A percentile compares a stretch with the other conserved stretches of the same genome.
These are phyloP conservation scores for Urocyon cinereoargenteus DNA, from an alignment of 2,797 vertebrate genomes.

Conservation along the genomic window DNA sequence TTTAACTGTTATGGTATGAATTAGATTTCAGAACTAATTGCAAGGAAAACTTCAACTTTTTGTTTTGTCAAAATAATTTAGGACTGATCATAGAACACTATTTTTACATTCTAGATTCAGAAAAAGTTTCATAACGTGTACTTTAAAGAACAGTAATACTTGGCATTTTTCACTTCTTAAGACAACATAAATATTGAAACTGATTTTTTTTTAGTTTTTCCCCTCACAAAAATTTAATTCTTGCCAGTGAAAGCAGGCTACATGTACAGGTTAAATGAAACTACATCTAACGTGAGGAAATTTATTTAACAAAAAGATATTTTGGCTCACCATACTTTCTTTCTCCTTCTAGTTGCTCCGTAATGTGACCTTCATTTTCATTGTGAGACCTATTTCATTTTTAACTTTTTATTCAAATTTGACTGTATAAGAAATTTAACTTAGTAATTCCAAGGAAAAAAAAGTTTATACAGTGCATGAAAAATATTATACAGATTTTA, in stretches of 20 bases:
- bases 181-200: slow-evolving; percentile 64
- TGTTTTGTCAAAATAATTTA: neutral
- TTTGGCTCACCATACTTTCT: neutral
- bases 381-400: neutral
- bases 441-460: neutral
- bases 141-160: neutral
- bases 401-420: neutral
- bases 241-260: slow-evolving; percentile 3
- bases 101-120: neutral
- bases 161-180: slow-evolving; percentile 43
- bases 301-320: neutral
- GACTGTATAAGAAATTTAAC: neutral
- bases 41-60: neutral
- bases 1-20: neutral
- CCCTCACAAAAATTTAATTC: slow-evolving; percentile 11
- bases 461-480: neutral
- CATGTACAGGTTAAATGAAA: slow-evolving; percentile 31
- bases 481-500: neutral
- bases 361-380: neutral
- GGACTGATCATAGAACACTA: neutral
- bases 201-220: slow-evolving; percentile 44
- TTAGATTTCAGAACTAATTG: slow-evolving; percentile 9
- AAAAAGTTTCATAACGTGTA: slow-evolving; percentile 1
- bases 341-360: neutral
- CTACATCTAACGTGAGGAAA: slow-evolving; percentile 7